These are phyloP conservation scores for Diarsia brunnea DNA, from an alignment of 2,888 invertebrate genomes.

Conservation along the genomic window DNA sequence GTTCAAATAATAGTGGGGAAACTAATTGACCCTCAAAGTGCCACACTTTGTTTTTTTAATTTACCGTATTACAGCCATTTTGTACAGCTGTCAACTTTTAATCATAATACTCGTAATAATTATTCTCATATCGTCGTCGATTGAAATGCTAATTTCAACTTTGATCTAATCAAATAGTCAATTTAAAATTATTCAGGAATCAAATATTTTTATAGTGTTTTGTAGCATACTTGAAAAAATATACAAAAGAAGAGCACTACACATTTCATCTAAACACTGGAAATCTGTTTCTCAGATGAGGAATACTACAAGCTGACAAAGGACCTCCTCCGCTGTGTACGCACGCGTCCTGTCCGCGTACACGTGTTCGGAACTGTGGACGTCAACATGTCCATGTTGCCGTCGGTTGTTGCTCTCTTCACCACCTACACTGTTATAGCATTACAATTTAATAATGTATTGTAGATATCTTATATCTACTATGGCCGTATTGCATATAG, in stretches of 20 bases:
- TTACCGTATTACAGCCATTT: not conserved
- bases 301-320: slow-evolving; percentile 68
- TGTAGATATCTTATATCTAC: slow-evolving; percentile 11
- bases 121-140: not conserved
- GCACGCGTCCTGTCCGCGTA: slow-evolving; percentile 69
- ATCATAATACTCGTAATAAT: not conserved
- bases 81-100: not conserved
- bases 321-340: slow-evolving; percentile 73
- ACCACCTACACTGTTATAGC: slow-evolving; percentile 78
- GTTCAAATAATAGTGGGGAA: not conserved
- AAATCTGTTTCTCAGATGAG: slow-evolving; percentile 60
- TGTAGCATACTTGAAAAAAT: not conserved
- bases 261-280: not conserved
- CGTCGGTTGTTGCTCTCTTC: slow-evolving; percentile 73
- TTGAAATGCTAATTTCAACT: not conserved
- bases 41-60: not conserved
- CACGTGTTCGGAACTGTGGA: slow-evolving; percentile 71
- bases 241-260: not conserved
- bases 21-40: not conserved
- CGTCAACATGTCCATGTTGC: slow-evolving; percentile 78
- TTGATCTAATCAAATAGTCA: not conserved
- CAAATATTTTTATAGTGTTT: not conserved
- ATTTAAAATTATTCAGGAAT: too few species aligned
- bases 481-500: not conserved
- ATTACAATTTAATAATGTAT: slow-evolving; percentile 72